Conservation (phyloP, 2,113 vertebrate species). For the Brienomyrus brachyistius region DNA sequence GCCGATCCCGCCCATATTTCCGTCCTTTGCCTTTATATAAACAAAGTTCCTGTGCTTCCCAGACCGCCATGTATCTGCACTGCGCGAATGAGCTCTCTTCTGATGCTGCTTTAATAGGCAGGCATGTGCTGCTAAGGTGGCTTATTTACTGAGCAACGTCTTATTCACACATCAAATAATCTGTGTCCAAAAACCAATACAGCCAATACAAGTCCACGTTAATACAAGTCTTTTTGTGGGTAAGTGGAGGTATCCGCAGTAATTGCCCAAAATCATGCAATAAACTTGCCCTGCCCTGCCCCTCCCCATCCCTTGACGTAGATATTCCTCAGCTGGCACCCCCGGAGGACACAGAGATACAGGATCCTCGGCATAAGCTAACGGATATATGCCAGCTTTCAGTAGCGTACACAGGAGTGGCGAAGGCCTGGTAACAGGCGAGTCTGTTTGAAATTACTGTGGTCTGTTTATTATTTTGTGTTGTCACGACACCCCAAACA, state of each 20-base stretch:
- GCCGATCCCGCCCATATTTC: neutral
- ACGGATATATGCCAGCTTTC: slow-evolving; percentile 24
- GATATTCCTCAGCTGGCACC: slow-evolving; percentile 17
- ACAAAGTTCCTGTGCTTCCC: neutral
- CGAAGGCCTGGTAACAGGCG: slow-evolving; percentile 11
- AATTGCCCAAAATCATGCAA: slow-evolving; percentile 36
- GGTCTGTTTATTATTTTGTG: neutral
- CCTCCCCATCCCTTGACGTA: neutral
- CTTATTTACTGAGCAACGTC: neutral
- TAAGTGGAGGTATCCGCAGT: slow-evolving; percentile 24
- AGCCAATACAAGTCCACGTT: neutral
- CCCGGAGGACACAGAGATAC: slow-evolving; percentile 13
- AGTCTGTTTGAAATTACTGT: slow-evolving; percentile 29
- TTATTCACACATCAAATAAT: neutral
- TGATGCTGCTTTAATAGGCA: neutral
- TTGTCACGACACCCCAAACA: neutral
- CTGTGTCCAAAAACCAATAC: neutral
- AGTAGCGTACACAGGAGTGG: neutral
- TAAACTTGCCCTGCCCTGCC: slow-evolving; percentile 16
- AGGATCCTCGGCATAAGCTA: slow-evolving; percentile 14
- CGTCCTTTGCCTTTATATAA: neutral
- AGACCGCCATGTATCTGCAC: neutral
- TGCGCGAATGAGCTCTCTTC: neutral
- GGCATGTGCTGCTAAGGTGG: neutral
- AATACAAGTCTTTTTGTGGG: slow-evolving; percentile 29